phyloP scores from a whole-genome alignment of 2,113 vertebrate species.

The Rhabdornis inornatus region DNA sequence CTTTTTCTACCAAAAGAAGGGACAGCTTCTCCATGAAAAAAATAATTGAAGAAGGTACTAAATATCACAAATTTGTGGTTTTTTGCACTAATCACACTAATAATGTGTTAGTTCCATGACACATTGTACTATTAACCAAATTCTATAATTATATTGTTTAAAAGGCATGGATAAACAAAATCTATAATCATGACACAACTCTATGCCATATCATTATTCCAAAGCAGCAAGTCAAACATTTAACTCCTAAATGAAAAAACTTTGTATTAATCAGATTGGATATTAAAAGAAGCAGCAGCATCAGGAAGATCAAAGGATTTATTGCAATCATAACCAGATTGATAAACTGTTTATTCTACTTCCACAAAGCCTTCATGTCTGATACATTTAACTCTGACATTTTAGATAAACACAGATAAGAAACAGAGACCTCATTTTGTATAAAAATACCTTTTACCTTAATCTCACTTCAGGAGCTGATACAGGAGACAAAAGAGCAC shows the following conservation, averaged over 20 bases:
- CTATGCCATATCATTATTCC: not conserved
- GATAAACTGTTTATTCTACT: not conserved
- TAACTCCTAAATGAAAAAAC: not conserved
- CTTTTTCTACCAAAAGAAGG: not conserved
- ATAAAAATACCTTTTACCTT: not conserved
- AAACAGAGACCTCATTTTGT: not conserved
- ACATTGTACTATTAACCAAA: conserved; percentile 24
- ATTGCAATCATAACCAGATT: not conserved
- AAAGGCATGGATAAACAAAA: conserved; percentile 34
- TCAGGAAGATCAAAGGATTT: not conserved
- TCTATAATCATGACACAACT: conserved; percentile 31
- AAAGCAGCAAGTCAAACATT: not conserved
- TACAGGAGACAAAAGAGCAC: not conserved
- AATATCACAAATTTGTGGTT: not conserved
- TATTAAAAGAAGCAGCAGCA: not conserved
- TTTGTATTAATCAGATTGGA: not conserved
- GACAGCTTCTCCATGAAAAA: not conserved
- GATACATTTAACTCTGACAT: not conserved
- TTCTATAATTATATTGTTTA: conserved; percentile 27
- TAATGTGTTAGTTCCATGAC: not conserved
- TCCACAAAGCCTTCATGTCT: not conserved
- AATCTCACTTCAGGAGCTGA: not conserved
- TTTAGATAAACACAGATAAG: conserved; percentile 2
- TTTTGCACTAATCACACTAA: not conserved
- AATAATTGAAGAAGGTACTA: not conserved